Evolutionary conservation across 2,797 vertebrate species (phyloP).

Genomic region (Numenius phaeopus): DNA sequence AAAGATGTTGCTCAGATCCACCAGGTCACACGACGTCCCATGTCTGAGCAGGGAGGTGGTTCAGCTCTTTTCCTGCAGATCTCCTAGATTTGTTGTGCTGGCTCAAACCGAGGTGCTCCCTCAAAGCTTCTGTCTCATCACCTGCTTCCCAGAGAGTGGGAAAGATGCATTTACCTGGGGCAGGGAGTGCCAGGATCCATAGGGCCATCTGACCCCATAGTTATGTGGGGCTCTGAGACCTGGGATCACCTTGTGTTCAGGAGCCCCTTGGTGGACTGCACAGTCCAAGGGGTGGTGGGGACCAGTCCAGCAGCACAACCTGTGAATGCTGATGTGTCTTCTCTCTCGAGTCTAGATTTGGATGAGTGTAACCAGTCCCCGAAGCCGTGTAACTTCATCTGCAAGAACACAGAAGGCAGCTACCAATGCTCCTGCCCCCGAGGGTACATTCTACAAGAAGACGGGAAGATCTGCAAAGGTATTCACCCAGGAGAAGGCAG

Average conservation of each 20-base stretch:
- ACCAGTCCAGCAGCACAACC: background rate
- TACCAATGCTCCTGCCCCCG: constrained; percentile 94
- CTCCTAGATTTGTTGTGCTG: background rate
- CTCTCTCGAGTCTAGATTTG: constrained; percentile 80
- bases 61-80: too few species aligned
- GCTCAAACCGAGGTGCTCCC: background rate
- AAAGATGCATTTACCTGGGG: background rate
- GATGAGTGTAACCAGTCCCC: constrained; percentile 92
- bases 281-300: background rate
- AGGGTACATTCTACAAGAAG: constrained; percentile 91
- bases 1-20: background rate
- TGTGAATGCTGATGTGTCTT: background rate
- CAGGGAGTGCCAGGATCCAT: background rate
- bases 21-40: background rate
- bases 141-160: background rate
- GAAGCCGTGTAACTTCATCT: constrained; percentile 93
- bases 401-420: constrained; percentile 95
- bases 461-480: constrained; percentile 96
- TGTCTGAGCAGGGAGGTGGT: background rate
- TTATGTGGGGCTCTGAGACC: background rate
- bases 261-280: background rate
- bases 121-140: background rate
- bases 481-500: background rate
- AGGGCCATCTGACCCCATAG: background rate
- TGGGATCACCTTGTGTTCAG: fast-evolving